A percentile compares a stretch with the other conserved stretches of the same genome.
Conservation (phyloP, 2,888 invertebrate genomes). For the Cephus pulcher region DNA sequence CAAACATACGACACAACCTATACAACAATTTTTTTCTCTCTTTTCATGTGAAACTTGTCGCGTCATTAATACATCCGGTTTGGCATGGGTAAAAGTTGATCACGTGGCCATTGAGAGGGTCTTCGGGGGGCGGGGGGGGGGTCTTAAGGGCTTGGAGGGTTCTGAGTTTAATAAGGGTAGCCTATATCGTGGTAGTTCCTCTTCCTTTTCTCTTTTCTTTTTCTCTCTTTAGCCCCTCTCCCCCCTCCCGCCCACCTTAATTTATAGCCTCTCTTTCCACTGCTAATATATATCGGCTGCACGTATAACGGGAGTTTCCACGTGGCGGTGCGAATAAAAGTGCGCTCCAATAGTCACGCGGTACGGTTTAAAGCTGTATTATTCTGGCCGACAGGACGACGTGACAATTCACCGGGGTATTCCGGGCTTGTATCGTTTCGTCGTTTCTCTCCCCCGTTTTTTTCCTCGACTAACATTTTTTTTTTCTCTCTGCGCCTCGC, state of each 20-base stretch:
- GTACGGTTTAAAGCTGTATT: neutral
- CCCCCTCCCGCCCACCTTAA: neutral
- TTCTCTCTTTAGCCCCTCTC: fast-evolving
- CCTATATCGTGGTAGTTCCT: neutral
- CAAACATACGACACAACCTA: neutral
- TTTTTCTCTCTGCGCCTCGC: conserved; percentile 7
- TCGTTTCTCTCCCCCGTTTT: neutral
- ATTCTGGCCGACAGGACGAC: neutral
- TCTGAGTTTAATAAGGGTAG: neutral
- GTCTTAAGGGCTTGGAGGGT: neutral
- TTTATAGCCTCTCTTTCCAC: neutral
- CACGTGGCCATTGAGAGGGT: neutral
- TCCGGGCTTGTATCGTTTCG: neutral
- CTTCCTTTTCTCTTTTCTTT: neutral
- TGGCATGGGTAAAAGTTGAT: neutral
- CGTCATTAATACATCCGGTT: neutral
- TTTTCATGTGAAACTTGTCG: neutral
- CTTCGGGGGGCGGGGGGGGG: neutral
- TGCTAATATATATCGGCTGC: neutral
- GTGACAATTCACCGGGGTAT: neutral
- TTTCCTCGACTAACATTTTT: conserved; percentile 1
- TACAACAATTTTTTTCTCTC: neutral
- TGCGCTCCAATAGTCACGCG: neutral
- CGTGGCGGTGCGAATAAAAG: neutral
- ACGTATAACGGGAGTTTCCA: neutral